Conservation (phyloP, 2,888 invertebrate genomes). For the Dryadula phaetusa region DNA sequence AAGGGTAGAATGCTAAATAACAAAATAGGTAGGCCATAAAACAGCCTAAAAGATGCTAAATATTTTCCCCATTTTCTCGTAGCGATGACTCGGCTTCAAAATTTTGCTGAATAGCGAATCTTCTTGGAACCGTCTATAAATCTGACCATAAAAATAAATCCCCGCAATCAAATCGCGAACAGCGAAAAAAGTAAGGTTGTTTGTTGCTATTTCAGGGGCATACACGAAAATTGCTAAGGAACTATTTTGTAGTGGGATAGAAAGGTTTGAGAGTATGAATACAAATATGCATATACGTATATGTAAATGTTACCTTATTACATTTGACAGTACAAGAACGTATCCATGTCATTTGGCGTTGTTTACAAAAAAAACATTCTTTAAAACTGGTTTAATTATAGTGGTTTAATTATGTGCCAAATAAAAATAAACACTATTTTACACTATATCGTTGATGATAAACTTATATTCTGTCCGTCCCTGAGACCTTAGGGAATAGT, state of each 20-base stretch:
- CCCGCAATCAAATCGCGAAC: conserved; percentile 80
- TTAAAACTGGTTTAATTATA: neutral
- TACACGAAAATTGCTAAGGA: conserved; percentile 70
- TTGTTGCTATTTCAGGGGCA: conserved; percentile 74
- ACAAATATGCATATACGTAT: conserved; percentile 66
- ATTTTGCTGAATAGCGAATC: conserved; percentile 61
- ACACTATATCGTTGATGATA: conserved; percentile 23
- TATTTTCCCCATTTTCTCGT: conserved; percentile 39
- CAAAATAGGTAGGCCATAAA: conserved; percentile 19
- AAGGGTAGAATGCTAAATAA: conserved; percentile 19
- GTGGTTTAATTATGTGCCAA: neutral
- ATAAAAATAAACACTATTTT: conserved; percentile 12
- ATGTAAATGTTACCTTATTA: conserved; percentile 25
- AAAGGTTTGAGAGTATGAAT: conserved; percentile 75
- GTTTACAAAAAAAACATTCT: neutral
- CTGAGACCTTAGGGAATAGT: conserved; percentile 59
- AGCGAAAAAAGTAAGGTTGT: conserved; percentile 78
- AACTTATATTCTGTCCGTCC: conserved; percentile 51
- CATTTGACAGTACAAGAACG: neutral
- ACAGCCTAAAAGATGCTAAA: conserved; percentile 36
- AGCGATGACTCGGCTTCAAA: conserved; percentile 41
- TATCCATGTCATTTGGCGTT: neutral
- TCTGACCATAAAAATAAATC: conserved; percentile 82
- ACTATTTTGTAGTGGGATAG: conserved; percentile 71
- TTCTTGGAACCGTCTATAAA: conserved; percentile 76